A percentile compares a stretch with the other conserved stretches of the same genome.
Evolutionary conservation across 2,113 vertebrate genomes (phyloP).

Genomic region (Psittacula cyanocephala): DNA sequence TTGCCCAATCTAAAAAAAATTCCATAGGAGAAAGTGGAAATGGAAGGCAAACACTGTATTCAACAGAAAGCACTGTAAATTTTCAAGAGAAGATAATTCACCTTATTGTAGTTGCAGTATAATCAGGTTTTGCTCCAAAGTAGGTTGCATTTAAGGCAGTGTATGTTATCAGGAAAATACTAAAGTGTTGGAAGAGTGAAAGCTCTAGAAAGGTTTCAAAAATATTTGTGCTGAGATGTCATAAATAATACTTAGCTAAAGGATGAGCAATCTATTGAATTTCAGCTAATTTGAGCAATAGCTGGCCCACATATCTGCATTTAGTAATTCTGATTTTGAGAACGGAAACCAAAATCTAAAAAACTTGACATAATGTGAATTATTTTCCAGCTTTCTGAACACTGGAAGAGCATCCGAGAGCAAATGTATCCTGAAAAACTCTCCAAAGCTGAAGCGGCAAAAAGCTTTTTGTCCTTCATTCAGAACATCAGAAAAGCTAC

Average conservation of each 20-base stretch:
- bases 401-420: slow-evolving; percentile 81
- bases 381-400: slow-evolving; percentile 81
- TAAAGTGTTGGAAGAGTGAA: neutral
- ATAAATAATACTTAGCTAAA: neutral
- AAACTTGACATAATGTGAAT: neutral
- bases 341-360: neutral
- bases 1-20: neutral
- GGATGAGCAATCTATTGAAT: neutral
- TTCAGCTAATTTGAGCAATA: neutral
- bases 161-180: neutral
- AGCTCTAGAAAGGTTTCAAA: neutral
- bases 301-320: neutral
- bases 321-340: neutral
- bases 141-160: neutral
- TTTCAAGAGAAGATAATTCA: neutral
- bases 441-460: slow-evolving; percentile 81
- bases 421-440: slow-evolving; percentile 86
- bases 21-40: neutral
- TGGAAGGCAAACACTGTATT: neutral
- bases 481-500: slow-evolving; percentile 85
- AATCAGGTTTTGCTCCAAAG: neutral
- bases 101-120: neutral
- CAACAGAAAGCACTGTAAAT: neutral
- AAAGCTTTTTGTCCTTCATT: slow-evolving; percentile 88
- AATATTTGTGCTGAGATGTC: neutral